Percentiles rank a stretch among this genome's conserved stretches.
phyloP scores from a whole-genome alignment of 2,113 vertebrate species.

The Malurus melanocephalus region DNA sequence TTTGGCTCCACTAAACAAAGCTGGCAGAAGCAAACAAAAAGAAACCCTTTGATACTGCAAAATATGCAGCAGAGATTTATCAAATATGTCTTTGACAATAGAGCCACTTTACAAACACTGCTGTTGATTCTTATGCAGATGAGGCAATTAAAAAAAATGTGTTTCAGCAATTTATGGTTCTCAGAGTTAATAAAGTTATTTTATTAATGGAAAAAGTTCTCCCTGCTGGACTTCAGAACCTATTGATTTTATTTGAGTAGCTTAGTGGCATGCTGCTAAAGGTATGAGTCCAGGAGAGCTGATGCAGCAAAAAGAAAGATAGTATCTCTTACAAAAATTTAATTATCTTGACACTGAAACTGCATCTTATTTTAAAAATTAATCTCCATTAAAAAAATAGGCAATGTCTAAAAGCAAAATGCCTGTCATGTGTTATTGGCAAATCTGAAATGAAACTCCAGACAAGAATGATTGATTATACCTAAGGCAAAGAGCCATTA shows the following conservation, averaged over 20 bases:
- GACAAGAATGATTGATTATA: slow-evolving; percentile 11
- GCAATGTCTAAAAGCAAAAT: slow-evolving; percentile 12
- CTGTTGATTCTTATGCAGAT: slow-evolving; percentile 28
- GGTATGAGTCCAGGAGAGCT: slow-evolving; percentile 8
- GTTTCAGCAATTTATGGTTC: slow-evolving; percentile 18
- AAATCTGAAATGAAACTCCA: slow-evolving; percentile 21
- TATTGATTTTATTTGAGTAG: slow-evolving; percentile 50
- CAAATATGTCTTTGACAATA: neutral
- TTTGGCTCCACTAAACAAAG: neutral
- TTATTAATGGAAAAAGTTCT: neutral
- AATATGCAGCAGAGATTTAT: neutral
- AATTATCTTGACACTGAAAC: slow-evolving; percentile 41
- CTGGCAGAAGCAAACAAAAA: neutral
- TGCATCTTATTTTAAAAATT: slow-evolving; percentile 38
- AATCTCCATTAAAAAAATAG: slow-evolving; percentile 34
- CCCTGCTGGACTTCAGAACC: slow-evolving; percentile 9
- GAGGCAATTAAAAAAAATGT: neutral
- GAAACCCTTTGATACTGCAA: neutral
- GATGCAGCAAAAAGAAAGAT: slow-evolving; percentile 19
- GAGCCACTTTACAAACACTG: neutral
- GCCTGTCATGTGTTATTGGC: slow-evolving; percentile 7
- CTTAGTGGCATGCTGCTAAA: neutral
- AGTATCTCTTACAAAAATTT: slow-evolving; percentile 33
- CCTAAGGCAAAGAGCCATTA: neutral
- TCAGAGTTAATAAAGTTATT: slow-evolving; percentile 16